Evolutionary conservation across 2,888 invertebrate species (phyloP), one percentile per base, ranked within the genome.

Genomic region (Stenoptilia bipunctidactyla): DNA sequence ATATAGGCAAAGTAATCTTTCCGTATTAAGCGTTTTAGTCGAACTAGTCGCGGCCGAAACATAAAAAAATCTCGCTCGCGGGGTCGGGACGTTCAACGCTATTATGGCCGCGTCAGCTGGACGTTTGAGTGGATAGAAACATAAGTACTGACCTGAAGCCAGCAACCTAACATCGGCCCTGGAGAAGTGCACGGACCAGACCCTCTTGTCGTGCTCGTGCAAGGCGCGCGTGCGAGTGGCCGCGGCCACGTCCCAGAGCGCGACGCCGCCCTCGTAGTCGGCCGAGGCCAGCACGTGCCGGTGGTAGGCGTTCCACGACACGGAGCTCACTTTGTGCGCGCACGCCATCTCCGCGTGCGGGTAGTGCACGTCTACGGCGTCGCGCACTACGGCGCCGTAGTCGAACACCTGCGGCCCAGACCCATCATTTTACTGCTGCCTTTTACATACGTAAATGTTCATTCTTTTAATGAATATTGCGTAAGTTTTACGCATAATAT

Each of bases 131-230:
- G n/a, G n/a, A n/a, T n/a, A n/a, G n/a, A n/a, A n/a, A n/a, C n/a
- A n/a, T n/a, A n/a, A n/a, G 20, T 3, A 20, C 20, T 20, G 20
- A 20, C 20, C 20, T 0, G 95, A 95, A 0, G 97, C 97, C 43
- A 97, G 89, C 34, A 97, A 76, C 15, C 94, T 87, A 10, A 96
- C 94, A 69, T 97, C 96, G 15, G 94, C 91, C 51, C 92, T 89
- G 72, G 95, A 97, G 75, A 97, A 97, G 79, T 97, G 96, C 27
- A 97, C 96, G 52, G 94, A 94, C 97, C 97, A 97, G 68, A 95
- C 95, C 35, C 97, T 86, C 67, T 96, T 96, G 73, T 97, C 96
- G 75, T 97, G 97, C 67, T 97, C 97, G 69, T 52, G 63, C 39
- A 79, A 56, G 4, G 89, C 88, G 58, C 92, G 88, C 1, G 90